phyloP scores from a whole-genome alignment of 2,797 vertebrate species.

The Cyprinella venusta region DNA sequence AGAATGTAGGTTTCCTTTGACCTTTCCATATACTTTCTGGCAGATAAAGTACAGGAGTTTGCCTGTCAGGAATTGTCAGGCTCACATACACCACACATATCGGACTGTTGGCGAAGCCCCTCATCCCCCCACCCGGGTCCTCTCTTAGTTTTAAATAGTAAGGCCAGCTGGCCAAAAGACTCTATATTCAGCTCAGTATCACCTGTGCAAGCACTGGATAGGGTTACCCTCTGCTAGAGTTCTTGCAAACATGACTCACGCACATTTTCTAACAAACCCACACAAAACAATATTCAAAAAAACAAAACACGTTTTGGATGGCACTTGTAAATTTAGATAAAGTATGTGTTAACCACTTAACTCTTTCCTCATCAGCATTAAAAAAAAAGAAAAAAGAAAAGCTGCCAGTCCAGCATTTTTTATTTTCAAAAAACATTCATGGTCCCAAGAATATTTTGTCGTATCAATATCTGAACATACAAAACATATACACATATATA shows the following conservation, averaged over 20 bases:
- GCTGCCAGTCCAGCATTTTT: background rate
- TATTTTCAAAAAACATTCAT: background rate
- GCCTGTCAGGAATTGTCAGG: slow-evolving; percentile 38
- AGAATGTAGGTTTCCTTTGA: slow-evolving; percentile 42
- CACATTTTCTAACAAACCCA: slow-evolving; percentile 45
- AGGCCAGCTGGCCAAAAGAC: slow-evolving; percentile 76
- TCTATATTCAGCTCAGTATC: slow-evolving; percentile 81
- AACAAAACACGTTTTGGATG: background rate
- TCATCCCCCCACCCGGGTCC: slow-evolving; percentile 41
- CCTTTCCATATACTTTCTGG: slow-evolving; percentile 46
- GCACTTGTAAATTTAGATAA: background rate
- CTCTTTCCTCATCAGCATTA: background rate
- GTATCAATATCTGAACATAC: background rate
- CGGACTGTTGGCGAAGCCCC: slow-evolving; percentile 65
- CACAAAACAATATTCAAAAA: slow-evolving; percentile 12
- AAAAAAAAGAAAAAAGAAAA: no score
- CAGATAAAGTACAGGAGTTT: slow-evolving; percentile 47
- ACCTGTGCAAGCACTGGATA: slow-evolving; percentile 76
- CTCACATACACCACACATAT: background rate
- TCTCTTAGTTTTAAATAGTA: slow-evolving; percentile 80
- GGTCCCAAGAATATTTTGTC: background rate
- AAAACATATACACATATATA: no score
- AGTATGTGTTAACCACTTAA: background rate
- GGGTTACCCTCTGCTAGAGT: slow-evolving; percentile 70
- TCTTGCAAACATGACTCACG: slow-evolving; percentile 44